Conservation (phyloP, 2,888 invertebrate genomes). For the Isoperla grammatica region DNA sequence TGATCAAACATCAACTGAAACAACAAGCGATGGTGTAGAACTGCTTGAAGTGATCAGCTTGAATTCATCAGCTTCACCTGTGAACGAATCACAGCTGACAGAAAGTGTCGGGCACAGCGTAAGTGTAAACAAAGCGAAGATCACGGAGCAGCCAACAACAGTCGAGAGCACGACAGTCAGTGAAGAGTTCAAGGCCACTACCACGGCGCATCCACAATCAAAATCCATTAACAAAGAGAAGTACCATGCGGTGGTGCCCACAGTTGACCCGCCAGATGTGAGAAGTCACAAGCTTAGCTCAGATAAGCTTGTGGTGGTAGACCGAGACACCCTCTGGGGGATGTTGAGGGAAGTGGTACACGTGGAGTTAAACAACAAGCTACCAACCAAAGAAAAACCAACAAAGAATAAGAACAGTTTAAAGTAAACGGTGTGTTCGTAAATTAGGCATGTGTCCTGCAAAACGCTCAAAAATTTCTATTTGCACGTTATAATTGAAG, state of each 20-base stretch:
- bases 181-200: not conserved
- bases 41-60: too few relatives aligned
- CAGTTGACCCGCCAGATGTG: not conserved
- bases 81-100: too few relatives aligned
- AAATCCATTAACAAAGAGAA: slow-evolving; percentile 49
- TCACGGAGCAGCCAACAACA: not conserved
- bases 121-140: not conserved
- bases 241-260: slow-evolving; percentile 44
- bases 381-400: not conserved
- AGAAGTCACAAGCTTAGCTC: not conserved
- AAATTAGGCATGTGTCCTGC: not conserved
- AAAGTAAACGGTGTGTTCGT: not conserved
- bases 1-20: not conserved
- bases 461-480: slow-evolving; percentile 4
- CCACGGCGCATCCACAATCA: slow-evolving; percentile 37
- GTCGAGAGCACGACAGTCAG: not conserved
- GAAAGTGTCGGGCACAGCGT: too few relatives aligned
- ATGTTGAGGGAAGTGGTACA: slow-evolving; percentile 53
- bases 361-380: slow-evolving; percentile 36
- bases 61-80: too few relatives aligned
- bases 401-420: slow-evolving; percentile 1
- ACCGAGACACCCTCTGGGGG: slow-evolving; percentile 57
- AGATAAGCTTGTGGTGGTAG: slow-evolving; percentile 49
- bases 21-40: too few relatives aligned
- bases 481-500: not conserved